Conservation (phyloP, 2,888 invertebrate species). For the Trichopria drosophilae region DNA sequence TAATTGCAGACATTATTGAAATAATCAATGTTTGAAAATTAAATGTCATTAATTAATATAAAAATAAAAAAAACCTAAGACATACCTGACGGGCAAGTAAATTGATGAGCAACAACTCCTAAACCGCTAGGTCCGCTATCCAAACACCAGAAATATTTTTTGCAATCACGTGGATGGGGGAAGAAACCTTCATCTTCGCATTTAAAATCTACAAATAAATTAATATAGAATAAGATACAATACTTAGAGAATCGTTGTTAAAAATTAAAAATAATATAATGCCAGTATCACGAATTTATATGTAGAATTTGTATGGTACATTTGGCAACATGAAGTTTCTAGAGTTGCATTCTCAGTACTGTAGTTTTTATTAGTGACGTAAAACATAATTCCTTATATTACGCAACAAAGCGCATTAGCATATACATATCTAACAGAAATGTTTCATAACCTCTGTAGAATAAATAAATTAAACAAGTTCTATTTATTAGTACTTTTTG, state of each 20-base stretch:
- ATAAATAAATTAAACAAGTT: too few species aligned
- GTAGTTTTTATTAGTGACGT: too few species aligned
- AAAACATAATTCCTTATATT: too few species aligned
- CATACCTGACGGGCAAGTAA: slow-evolving; percentile 86
- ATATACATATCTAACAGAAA: too few species aligned
- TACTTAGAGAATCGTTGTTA: not conserved
- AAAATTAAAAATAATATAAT: slow-evolving; percentile 6
- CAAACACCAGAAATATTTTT: slow-evolving; percentile 93
- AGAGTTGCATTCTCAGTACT: too few species aligned
- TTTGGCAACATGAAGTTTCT: too few species aligned
- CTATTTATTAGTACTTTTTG: too few species aligned
- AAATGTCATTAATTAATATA: slow-evolving; percentile 10
- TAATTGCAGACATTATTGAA: not conserved
- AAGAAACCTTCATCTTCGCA: slow-evolving; percentile 93
- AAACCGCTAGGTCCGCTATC: slow-evolving; percentile 86
- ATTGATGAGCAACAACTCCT: slow-evolving; percentile 88
- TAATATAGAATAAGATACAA: not conserved
- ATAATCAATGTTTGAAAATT: too few species aligned
- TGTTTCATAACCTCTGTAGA: too few species aligned
- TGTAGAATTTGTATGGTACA: not conserved
- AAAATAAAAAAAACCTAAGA: not conserved
- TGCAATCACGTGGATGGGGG: slow-evolving; percentile 88
- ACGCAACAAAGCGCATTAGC: too few species aligned
- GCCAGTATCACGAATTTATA: slow-evolving; percentile 1
- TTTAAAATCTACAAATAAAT: slow-evolving; percentile 72